These are phyloP conservation scores for Neuroscelio doddi DNA, from an alignment of 2,888 invertebrate species.

Conservation along the genomic window DNA sequence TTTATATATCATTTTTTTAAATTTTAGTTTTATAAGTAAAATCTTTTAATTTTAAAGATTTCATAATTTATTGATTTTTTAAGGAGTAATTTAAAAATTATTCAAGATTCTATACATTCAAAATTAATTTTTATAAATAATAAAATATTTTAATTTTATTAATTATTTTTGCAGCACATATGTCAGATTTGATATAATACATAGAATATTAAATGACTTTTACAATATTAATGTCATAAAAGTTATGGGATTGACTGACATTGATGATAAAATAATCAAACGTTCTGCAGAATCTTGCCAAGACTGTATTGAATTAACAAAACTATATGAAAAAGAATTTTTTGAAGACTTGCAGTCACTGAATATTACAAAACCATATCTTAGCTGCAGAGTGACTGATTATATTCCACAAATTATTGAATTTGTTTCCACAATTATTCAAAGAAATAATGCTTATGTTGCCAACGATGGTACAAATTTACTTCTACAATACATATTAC, in stretches of 20 bases:
- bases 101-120: no score
- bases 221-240: constrained; percentile 86
- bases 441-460: constrained; percentile 80
- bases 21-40: no score
- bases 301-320: constrained; percentile 75
- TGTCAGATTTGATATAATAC: constrained; percentile 89
- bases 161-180: constrained; percentile 83
- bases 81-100: no score
- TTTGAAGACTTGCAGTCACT: constrained; percentile 83
- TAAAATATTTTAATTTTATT: no score
- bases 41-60: no score
- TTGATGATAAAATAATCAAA: constrained; percentile 95
- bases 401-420: constrained; percentile 84
- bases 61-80: no score
- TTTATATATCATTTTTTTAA: no score
- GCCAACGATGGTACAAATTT: constrained; percentile 79
- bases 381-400: constrained; percentile 85
- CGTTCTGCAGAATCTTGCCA: constrained; percentile 76
- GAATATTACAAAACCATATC: constrained; percentile 81
- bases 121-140: no score
- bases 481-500: constrained; percentile 40
- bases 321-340: constrained; percentile 86
- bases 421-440: constrained; percentile 81
- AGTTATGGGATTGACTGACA: constrained; percentile 93
- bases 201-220: constrained; percentile 83